phyloP scores from a whole-genome alignment of 2,797 vertebrate genomes.

The Enteromius viviparus region DNA sequence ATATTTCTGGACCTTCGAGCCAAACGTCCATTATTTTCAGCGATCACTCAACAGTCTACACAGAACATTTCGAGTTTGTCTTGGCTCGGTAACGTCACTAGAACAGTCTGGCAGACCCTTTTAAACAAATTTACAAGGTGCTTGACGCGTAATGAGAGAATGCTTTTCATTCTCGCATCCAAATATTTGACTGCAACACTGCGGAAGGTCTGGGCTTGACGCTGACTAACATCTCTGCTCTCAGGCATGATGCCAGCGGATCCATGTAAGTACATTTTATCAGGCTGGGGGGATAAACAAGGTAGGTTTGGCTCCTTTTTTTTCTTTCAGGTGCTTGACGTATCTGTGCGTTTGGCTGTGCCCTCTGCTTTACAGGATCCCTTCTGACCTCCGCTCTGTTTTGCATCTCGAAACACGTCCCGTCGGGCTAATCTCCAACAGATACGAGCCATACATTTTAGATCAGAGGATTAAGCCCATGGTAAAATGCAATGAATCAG shows the following conservation, averaged over 20 bases:
- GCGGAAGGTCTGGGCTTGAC: slow-evolving; percentile 13
- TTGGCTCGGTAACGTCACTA: slow-evolving; percentile 43
- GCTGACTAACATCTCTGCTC: slow-evolving; percentile 14
- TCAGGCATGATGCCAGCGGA: slow-evolving; percentile 8
- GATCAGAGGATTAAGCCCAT: slow-evolving; percentile 50
- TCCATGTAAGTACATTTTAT: slow-evolving; percentile 25
- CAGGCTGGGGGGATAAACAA: slow-evolving; percentile 7
- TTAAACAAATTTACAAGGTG: slow-evolving; percentile 51
- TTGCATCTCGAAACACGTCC: slow-evolving; percentile 34
- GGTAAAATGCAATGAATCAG: slow-evolving; percentile 50
- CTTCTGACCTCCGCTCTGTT: slow-evolving; percentile 10
- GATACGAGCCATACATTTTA: slow-evolving; percentile 36
- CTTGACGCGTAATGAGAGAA: slow-evolving; percentile 49
- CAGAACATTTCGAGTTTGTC: slow-evolving; percentile 29
- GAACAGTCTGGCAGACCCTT: slow-evolving; percentile 37
- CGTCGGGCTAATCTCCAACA: slow-evolving; percentile 44
- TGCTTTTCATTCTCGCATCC: slow-evolving; percentile 43
- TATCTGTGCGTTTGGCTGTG: slow-evolving; percentile 1
- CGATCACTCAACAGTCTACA: slow-evolving; percentile 31
- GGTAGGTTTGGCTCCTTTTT: slow-evolving; percentile 3
- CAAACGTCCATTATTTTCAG: slow-evolving; percentile 40
- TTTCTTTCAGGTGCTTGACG: slow-evolving; percentile 3
- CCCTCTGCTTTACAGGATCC: slow-evolving; percentile 32
- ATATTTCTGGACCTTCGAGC: slow-evolving; percentile 15
- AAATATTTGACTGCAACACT: slow-evolving; percentile 44